Evolutionary conservation across 1,140 invertebrate genomes (phyloP), one percentile per base, ranked within the genome.

Genomic region (Anastrepha obliqua): DNA sequence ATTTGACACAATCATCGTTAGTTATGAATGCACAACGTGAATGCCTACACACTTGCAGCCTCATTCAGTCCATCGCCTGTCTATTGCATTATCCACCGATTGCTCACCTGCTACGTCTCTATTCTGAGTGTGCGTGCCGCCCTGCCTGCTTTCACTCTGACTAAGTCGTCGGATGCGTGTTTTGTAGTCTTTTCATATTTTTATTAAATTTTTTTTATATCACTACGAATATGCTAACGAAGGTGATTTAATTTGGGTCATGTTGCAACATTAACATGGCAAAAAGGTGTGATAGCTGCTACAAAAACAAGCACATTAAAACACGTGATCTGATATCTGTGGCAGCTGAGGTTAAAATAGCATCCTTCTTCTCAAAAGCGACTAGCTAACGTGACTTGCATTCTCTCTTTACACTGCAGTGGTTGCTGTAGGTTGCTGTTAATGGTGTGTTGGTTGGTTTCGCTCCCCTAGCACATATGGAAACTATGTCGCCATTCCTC

Each of bases 161-260:
- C 29, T 29, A 29, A 29, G 29, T 29, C 29, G 29, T 67, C 65
- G 64, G 20, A 65, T 65, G 64, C 64, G 64, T 65, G 64, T 8
- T 65, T 29, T 65, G 64, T 29, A 15, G 64, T 65, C 64, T 65
- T 39, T 29, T 29, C 29, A 29, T 29, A 29, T 65, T 65, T 65
- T 20, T 67, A 67, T 67, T 67, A 42, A 11, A 67, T 67, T 64
- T 64, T 29, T 20, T 64, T 42, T 39, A 67, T 42, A 39, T 67
- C 65, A 67, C 20, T 67, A 13, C 29, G 65, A 67, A 67, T 42
- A 67, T 67, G 29, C 78, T 85, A 55, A 85, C 78, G 78, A 85
- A 85, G 78, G 78, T 85, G 78, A 85, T 85, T 85, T 85, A 55
- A 85, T 85, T 85, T 85, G 78, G 78, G 78, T 85, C 78, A 85